Evolutionary conservation across 2,797 vertebrate genomes (phyloP).

Genomic region (Simalia tracyae): DNA sequence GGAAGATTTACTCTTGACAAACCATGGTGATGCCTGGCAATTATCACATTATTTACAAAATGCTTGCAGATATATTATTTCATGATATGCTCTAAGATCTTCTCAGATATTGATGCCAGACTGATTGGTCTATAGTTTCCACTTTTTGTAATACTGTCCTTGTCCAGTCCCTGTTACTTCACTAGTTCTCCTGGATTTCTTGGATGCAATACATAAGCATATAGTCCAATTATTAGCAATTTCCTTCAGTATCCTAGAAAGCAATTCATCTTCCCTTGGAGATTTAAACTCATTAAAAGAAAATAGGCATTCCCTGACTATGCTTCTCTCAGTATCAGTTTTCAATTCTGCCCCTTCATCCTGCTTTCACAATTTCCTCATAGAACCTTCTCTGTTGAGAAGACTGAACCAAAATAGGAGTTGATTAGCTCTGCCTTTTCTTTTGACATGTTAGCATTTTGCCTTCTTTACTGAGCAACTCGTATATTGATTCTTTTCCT

Average conservation of each 20-base stretch:
- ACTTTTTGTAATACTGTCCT: not conserved
- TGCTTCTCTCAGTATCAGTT: not conserved
- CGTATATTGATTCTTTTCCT: not conserved
- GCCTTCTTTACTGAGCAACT: not conserved
- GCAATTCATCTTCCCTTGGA: not conserved
- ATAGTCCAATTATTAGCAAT: not conserved
- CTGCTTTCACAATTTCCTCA: not conserved
- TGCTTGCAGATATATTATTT: not conserved
- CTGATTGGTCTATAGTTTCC: not conserved
- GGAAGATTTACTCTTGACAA: not conserved
- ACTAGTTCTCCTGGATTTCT: not conserved
- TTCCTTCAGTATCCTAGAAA: not conserved
- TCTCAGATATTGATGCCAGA: not conserved
- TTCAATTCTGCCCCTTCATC: not conserved
- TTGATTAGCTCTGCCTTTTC: too few species aligned
- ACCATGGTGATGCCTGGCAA: not conserved
- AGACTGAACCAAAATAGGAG: not conserved
- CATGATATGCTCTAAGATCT: not conserved
- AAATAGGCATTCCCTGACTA: not conserved
- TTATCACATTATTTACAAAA: not conserved
- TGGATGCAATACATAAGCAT: not conserved
- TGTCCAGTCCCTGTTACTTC: not conserved
- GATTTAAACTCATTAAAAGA: not conserved
- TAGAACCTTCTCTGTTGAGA: not conserved
- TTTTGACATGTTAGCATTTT: not conserved